Base-by-base conservation (phyloP, 2,888 invertebrate species). In the Neocrepidodera transversa region DNA sequence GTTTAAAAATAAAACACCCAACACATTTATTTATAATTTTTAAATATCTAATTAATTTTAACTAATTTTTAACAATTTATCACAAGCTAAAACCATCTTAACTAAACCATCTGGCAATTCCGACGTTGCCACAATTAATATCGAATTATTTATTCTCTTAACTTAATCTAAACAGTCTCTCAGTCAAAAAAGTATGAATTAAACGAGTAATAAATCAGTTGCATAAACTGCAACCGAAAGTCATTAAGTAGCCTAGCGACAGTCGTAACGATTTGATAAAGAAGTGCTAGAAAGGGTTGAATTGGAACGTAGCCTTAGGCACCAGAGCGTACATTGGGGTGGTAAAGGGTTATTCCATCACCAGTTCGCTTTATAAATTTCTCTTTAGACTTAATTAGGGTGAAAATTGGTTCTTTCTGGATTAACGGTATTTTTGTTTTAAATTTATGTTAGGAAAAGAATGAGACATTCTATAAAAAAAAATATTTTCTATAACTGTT, bases 241-340 rank as follows among this genome's bases (percentile, higher is more conserved):
- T 78, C 78, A 78, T 78, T 78, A 77, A 78, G 75, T 75, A 68
- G 65, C 67, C 60, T 69, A 71, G 74, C 74, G 77, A 78, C 78
- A 77, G 74, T 71, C 65, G 73, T 77, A 78, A 78, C 78, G 78
- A 78, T 73, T 76, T 75, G 78, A 78, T 78, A 78, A 78, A 77
- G 78, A 78, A 78, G 75, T 76, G 74, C 68, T 42, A 63, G 66
- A 70, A 71, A 68, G 70, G 72, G 71, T 67, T 71, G 67, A 64
- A 61, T 59, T 52, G 54, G 54, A 51, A 57, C 51, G 42, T 36
- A 52, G 67, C 67, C 63, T 55, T 50, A 54, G 68, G 68, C 67
- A 64, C 54, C 47, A 54, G 49, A 56, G 60, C 60, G 61, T 52
- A 63, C 56, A 43, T 49, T 70, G 63, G 69, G 65, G 67, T 61